Conservation (phyloP, 2,888 invertebrate species). For the Acronicta alni region DNA sequence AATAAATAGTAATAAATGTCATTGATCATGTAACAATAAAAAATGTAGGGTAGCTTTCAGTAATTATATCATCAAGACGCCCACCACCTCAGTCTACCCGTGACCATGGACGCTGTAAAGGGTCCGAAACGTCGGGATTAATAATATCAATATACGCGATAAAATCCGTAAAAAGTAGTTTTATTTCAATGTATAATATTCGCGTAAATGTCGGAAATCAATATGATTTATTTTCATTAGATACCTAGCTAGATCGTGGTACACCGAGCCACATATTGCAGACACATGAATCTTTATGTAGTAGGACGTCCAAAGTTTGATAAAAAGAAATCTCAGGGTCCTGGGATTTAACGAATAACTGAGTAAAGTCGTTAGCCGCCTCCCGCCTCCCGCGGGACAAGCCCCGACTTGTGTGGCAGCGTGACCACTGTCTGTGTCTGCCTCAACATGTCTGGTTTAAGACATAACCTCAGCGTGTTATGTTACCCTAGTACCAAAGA, state of each 20-base stretch:
- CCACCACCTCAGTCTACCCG: too few species aligned
- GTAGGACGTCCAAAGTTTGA: conserved; percentile 33
- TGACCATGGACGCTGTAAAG: too few species aligned
- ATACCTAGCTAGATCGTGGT: conserved; percentile 3
- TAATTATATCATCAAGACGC: too few species aligned
- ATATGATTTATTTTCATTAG: background rate
- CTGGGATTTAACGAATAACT: conserved; percentile 34
- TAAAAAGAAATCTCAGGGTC: conserved; percentile 35
- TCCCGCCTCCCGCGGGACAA: conserved; percentile 27
- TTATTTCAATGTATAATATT: too few species aligned
- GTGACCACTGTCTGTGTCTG: conserved; percentile 23
- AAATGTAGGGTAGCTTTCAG: too few species aligned
- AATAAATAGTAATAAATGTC: too few species aligned
- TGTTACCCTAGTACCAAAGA: conserved; percentile 23
- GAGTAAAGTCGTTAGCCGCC: conserved; percentile 41
- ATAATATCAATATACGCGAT: too few species aligned
- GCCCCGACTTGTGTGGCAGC: conserved; percentile 19
- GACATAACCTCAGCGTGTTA: conserved; percentile 2
- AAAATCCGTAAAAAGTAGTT: too few species aligned
- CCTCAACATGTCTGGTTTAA: conserved; percentile 18
- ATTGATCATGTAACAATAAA: too few species aligned
- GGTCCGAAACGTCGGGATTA: too few species aligned
- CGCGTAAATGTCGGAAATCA: too few species aligned
- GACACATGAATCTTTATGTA: conserved; percentile 49
- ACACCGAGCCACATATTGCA: conserved; percentile 15